Percentiles rank a stretch among this genome's conserved stretches.
These are phyloP conservation scores for Orestias chungarensis DNA, from an alignment of 2,797 vertebrate species.

Conservation along the genomic window DNA sequence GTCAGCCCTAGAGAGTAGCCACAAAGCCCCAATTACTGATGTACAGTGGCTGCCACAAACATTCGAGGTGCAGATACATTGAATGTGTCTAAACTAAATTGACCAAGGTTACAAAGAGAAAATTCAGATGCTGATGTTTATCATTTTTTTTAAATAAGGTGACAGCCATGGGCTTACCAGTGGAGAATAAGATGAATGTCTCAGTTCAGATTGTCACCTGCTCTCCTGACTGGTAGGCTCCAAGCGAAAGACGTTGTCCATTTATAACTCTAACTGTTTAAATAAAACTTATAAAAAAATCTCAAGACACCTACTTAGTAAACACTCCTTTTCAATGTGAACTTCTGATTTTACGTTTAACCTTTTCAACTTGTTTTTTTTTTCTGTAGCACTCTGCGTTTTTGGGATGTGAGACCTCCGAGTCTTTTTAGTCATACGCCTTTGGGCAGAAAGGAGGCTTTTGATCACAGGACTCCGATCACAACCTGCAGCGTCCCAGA, in stretches of 20 bases:
- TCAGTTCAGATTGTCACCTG: constrained; percentile 87
- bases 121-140: no score
- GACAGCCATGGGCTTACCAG: constrained; percentile 76
- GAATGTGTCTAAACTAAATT: neutral
- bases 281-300: neutral
- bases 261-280: neutral
- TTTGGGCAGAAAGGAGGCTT: constrained; percentile 63
- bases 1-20: constrained; percentile 82
- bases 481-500: constrained; percentile 67
- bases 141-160: no score
- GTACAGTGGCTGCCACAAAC: constrained; percentile 87
- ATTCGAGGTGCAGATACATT: constrained; percentile 81
- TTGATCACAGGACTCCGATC: constrained; percentile 63
- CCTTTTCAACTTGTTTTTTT: constrained; percentile 29
- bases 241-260: neutral
- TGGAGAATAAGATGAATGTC: constrained; percentile 81
- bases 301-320: neutral
- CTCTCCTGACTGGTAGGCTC: constrained; percentile 87
- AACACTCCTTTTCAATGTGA: neutral
- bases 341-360: neutral
- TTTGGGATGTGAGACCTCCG: constrained; percentile 88
- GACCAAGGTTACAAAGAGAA: neutral
- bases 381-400: constrained; percentile 80
- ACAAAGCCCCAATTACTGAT: constrained; percentile 85
- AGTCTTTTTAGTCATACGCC: constrained; percentile 41